Evolutionary conservation across 1,140 invertebrate species (phyloP).

Genomic region (Pectinophora gossypiella): DNA sequence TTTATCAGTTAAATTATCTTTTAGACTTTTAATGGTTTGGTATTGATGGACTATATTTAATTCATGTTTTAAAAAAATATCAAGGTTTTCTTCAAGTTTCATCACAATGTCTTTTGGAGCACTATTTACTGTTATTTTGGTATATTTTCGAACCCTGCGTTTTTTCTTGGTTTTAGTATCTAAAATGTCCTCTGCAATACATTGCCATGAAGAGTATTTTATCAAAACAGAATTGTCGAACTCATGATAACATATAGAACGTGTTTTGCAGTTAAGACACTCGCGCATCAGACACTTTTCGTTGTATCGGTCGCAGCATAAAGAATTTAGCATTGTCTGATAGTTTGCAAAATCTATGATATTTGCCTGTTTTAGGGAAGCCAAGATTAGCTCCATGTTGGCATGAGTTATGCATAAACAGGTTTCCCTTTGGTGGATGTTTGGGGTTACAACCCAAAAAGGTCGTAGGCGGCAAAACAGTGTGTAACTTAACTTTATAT

Average conservation of each 20-base stretch:
- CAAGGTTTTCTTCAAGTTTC: slow-evolving; percentile 10
- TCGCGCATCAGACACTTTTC: slow-evolving; percentile 4
- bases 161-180: slow-evolving; percentile 4
- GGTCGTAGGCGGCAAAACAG: neutral
- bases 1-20: slow-evolving; percentile 10
- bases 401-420: slow-evolving; percentile 6
- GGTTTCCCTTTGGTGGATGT: slow-evolving; percentile 3
- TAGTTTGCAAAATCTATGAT: slow-evolving; percentile 9
- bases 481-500: neutral
- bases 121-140: neutral
- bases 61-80: slow-evolving; percentile 14
- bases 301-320: slow-evolving; percentile 8
- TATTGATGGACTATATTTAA: slow-evolving; percentile 9
- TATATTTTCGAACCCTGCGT: neutral
- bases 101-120: slow-evolving; percentile 8
- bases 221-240: slow-evolving; percentile 2
- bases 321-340: slow-evolving; percentile 5
- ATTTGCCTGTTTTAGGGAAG: slow-evolving; percentile 6
- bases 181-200: slow-evolving; percentile 1
- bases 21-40: slow-evolving; percentile 6
- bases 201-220: neutral
- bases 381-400: slow-evolving; percentile 3
- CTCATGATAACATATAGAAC: neutral
- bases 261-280: slow-evolving; percentile 2
- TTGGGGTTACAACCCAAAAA: neutral